phyloP scores from a whole-genome alignment of 2,113 vertebrate genomes.

The Phyllostomus hastatus region DNA sequence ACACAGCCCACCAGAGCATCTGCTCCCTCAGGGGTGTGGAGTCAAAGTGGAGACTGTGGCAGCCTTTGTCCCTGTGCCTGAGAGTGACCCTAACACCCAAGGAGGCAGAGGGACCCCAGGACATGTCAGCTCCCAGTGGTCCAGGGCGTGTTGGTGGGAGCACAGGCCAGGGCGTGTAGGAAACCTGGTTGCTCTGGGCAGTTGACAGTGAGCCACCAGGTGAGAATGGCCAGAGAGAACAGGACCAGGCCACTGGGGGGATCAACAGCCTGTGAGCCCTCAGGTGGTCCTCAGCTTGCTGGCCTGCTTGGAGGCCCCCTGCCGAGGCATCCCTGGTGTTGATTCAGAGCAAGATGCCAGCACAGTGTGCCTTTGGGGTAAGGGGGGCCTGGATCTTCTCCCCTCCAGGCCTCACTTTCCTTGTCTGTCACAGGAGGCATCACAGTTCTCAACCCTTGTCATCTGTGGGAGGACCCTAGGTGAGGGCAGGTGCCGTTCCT shows the following conservation, averaged over 20 bases:
- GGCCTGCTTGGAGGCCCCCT: too few relatives aligned
- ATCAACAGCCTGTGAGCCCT: accelerated
- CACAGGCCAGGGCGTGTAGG: not conserved
- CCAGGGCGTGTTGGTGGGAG: too few relatives aligned
- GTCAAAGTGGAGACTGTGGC: accelerated
- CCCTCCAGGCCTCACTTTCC: not conserved
- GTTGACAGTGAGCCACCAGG: not conserved
- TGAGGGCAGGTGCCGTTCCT: accelerated
- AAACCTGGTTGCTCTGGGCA: not conserved
- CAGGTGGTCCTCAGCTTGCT: not conserved
- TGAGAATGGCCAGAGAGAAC: not conserved
- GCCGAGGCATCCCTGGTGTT: too few relatives aligned
- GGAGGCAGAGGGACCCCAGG: not conserved
- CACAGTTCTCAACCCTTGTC: not conserved
- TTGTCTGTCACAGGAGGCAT: not conserved
- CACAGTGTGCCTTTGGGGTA: not conserved
- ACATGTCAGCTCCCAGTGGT: accelerated
- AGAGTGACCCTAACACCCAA: not conserved
- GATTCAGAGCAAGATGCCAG: too few relatives aligned
- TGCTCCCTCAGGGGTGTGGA: not conserved
- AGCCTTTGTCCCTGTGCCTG: not conserved
- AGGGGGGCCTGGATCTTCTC: not conserved
- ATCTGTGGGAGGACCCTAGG: accelerated
- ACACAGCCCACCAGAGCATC: accelerated
- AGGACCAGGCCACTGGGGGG: not conserved